phyloP scores from a whole-genome alignment of 2,888 invertebrate genomes.

The Plagiodera versicolora region DNA sequence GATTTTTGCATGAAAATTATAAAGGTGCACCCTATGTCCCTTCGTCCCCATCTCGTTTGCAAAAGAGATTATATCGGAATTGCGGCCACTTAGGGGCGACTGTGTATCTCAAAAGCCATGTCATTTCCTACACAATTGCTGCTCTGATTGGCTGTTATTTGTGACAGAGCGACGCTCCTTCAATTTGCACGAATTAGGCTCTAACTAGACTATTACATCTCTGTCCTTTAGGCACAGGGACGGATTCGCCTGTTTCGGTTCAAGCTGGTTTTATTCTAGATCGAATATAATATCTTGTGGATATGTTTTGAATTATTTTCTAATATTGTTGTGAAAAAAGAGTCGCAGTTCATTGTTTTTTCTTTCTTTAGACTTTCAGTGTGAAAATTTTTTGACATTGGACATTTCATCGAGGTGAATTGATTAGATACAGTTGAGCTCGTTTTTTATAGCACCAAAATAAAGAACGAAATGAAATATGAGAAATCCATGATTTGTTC shows the following conservation, averaged over 20 bases:
- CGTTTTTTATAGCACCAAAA: too few species aligned
- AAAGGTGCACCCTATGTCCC: not conserved
- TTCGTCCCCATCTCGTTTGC: slow-evolving; percentile 16
- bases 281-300: too few species aligned
- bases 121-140: slow-evolving; percentile 22
- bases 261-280: too few species aligned
- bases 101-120: slow-evolving; percentile 16
- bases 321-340: too few species aligned
- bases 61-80: slow-evolving; percentile 19
- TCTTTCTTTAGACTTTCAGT: too few species aligned
- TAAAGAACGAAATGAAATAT: too few species aligned
- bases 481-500: too few species aligned
- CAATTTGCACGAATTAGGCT: slow-evolving; percentile 25
- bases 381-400: too few species aligned
- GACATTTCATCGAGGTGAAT: too few species aligned
- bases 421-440: too few species aligned
- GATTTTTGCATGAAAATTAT: slow-evolving; percentile 8
- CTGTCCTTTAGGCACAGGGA: slow-evolving; percentile 5
- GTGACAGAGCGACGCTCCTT: slow-evolving; percentile 18
- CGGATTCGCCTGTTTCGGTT: not conserved
- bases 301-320: too few species aligned
- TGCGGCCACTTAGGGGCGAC: slow-evolving; percentile 19
- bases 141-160: slow-evolving; percentile 25
- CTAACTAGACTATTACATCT: slow-evolving; percentile 21
- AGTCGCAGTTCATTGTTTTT: too few species aligned